These are phyloP conservation scores for Rhabdornis inornatus DNA, from an alignment of 2,113 vertebrate species.

Conservation along the genomic window DNA sequence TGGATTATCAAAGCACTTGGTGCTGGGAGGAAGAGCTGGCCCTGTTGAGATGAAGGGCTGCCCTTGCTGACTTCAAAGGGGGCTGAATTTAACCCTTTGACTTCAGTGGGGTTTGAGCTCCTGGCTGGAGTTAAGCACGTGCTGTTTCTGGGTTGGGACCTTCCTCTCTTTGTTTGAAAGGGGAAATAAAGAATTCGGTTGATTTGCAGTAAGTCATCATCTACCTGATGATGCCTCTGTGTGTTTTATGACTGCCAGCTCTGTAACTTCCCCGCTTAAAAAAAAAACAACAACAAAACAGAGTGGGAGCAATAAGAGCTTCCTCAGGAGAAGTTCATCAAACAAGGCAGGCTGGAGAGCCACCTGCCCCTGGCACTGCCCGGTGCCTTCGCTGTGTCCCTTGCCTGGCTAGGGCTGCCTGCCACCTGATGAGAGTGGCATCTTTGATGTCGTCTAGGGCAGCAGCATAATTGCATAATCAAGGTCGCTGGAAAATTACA, in stretches of 20 bases:
- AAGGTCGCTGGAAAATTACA: constrained; percentile 70
- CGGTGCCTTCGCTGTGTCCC: background rate
- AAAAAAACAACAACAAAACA: background rate
- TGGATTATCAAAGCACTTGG: background rate
- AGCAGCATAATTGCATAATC: constrained; percentile 58
- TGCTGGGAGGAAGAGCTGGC: background rate
- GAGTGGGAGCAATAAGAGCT: background rate
- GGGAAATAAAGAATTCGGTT: background rate
- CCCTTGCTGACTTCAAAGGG: background rate
- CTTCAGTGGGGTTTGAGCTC: background rate
- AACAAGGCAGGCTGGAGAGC: background rate
- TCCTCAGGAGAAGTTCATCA: background rate
- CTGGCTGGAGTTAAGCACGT: background rate
- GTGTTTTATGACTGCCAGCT: background rate
- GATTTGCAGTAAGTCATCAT: background rate
- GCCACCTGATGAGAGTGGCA: constrained; percentile 10
- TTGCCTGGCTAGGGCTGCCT: background rate
- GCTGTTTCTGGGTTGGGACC: background rate
- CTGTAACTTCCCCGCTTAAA: background rate
- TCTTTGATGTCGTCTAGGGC: constrained; percentile 43
- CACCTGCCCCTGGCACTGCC: background rate
- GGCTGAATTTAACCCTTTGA: background rate
- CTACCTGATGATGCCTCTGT: background rate
- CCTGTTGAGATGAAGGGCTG: background rate
- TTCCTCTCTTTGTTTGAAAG: background rate